Percentiles rank a stretch among this genome's conserved stretches.
Conservation (phyloP, 1,140 invertebrate species). For the Pantala flavescens region DNA sequence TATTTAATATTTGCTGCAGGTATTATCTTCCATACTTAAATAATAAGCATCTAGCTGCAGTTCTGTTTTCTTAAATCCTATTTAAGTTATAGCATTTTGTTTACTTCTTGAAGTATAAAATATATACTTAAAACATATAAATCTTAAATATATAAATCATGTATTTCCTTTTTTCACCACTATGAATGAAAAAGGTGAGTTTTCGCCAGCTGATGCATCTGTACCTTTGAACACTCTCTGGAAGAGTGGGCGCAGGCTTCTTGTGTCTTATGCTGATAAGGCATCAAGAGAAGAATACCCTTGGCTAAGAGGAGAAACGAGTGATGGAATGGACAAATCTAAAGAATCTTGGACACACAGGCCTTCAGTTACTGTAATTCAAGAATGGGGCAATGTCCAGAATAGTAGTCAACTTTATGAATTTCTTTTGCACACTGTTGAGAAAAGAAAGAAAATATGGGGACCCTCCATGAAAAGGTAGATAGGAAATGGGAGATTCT, state of each 20-base stretch:
- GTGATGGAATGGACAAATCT: neutral
- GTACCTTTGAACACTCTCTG: neutral
- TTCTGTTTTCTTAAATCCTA: too few species aligned
- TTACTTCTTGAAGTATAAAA: too few species aligned
- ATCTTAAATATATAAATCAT: too few species aligned
- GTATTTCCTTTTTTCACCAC: too few species aligned
- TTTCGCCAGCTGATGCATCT: neutral
- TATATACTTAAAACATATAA: too few species aligned
- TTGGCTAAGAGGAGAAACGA: neutral
- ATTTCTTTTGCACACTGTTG: neutral
- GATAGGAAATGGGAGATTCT: too few species aligned
- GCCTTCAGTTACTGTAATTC: neutral
- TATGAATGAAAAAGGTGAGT: neutral
- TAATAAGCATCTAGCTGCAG: too few species aligned
- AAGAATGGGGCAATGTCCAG: conserved; percentile 1
- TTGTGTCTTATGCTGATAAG: neutral
- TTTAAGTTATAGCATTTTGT: too few species aligned
- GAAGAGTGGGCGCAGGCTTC: neutral
- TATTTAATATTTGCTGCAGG: too few species aligned
- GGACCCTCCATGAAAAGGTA: too few species aligned
- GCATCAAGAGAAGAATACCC: neutral
- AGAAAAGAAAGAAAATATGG: neutral
- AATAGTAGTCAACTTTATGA: neutral
- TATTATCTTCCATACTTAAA: too few species aligned
- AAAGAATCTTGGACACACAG: neutral